Conservation (phyloP, 2,113 vertebrate species). For the Crotophaga sulcirostris region DNA sequence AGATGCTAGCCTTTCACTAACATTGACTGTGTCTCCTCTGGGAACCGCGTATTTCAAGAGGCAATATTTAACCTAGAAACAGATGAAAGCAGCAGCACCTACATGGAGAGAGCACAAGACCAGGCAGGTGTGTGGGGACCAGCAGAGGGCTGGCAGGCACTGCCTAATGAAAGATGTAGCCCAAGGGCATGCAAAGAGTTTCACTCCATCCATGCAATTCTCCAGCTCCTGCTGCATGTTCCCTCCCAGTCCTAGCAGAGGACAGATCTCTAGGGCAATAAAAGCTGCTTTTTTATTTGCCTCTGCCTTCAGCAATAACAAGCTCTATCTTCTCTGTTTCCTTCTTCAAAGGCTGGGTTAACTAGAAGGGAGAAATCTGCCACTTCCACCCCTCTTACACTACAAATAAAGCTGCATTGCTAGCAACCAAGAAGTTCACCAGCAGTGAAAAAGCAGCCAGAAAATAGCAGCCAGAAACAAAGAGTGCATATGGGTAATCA, state of each 20-base stretch:
- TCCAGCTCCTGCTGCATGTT: background rate
- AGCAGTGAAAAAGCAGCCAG: background rate
- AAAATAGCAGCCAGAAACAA: background rate
- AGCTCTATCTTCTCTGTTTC: background rate
- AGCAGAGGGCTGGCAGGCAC: background rate
- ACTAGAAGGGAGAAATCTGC: background rate
- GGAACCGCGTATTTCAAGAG: background rate
- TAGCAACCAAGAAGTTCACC: background rate
- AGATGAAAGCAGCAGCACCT: background rate
- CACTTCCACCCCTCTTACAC: background rate
- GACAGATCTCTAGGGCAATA: background rate
- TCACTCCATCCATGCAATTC: background rate
- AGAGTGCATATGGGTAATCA: background rate
- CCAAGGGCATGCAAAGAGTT: background rate
- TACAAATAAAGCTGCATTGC: background rate
- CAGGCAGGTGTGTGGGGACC: background rate
- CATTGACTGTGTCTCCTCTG: background rate
- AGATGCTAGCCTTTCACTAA: background rate
- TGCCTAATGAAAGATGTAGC: conserved; percentile 13
- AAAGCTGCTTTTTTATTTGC: background rate
- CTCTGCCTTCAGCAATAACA: conserved; percentile 2
- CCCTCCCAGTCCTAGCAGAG: background rate
- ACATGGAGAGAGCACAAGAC: background rate
- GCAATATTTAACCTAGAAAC: conserved; percentile 31
- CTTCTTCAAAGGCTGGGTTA: background rate